Evolutionary conservation across 1,140 invertebrate species (phyloP).

Genomic region (Vanessa atalanta): DNA sequence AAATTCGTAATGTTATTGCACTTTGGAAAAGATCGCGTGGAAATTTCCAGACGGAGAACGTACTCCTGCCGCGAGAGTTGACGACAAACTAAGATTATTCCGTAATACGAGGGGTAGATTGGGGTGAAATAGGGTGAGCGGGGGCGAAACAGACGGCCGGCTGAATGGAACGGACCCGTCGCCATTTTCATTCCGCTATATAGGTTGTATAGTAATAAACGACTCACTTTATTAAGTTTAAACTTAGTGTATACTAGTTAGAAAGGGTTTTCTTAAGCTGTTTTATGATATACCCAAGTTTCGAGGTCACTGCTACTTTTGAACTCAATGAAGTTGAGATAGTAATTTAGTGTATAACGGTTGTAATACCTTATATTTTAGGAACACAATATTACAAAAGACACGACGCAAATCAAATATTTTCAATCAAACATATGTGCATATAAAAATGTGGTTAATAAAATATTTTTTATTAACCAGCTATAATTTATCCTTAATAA

Average conservation of each 20-base stretch:
- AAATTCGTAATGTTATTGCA: slow-evolving; percentile 71
- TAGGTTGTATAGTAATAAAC: slow-evolving; percentile 48
- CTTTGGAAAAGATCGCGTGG: slow-evolving; percentile 65
- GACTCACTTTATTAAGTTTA: slow-evolving; percentile 49
- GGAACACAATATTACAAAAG: not conserved
- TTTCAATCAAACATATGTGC: no score
- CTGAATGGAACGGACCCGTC: slow-evolving; percentile 38
- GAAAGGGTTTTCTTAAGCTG: slow-evolving; percentile 32
- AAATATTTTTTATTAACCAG: no score
- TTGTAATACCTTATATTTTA: not conserved
- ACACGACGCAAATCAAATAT: not conserved
- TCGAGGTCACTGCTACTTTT: not conserved
- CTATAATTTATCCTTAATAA: no score
- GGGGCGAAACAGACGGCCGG: slow-evolving; percentile 45
- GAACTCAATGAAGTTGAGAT: not conserved
- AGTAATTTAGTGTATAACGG: not conserved
- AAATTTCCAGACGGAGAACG: slow-evolving; percentile 35
- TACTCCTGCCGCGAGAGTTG: slow-evolving; percentile 38
- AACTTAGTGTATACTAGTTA: slow-evolving; percentile 40
- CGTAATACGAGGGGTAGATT: slow-evolving; percentile 44
- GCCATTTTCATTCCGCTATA: slow-evolving; percentile 45
- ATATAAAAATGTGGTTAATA: no score
- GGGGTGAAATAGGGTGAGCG: slow-evolving; percentile 57
- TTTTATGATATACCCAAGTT: slow-evolving; percentile 24
- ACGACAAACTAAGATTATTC: slow-evolving; percentile 56